Conservation (phyloP, 2,113 vertebrate species). For the Limanda limanda region DNA sequence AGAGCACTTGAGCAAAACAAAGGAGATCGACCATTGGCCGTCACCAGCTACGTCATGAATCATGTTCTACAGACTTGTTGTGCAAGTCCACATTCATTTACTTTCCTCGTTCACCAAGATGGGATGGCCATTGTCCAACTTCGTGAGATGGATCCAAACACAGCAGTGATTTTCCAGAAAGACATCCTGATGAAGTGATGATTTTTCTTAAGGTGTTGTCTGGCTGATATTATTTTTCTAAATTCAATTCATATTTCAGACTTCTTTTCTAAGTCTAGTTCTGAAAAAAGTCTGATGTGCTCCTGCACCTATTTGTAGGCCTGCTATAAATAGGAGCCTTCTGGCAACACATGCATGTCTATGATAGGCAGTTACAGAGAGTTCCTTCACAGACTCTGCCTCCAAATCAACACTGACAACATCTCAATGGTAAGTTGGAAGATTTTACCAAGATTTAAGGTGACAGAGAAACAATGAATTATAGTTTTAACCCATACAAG, state of each 20-base stretch:
- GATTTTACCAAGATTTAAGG: conserved; percentile 22
- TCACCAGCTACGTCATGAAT: conserved; percentile 35
- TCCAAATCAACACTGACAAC: conserved; percentile 73
- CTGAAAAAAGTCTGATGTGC: conserved; percentile 81
- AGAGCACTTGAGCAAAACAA: conserved; percentile 46
- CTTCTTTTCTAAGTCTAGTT: conserved; percentile 67
- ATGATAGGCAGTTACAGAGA: conserved; percentile 83
- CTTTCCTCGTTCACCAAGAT: conserved; percentile 5
- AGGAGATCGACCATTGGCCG: conserved; percentile 17
- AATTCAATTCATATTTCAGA: conserved; percentile 18
- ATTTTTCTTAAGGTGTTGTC: not conserved
- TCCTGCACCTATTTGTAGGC: conserved; percentile 84
- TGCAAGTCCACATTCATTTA: conserved; percentile 15
- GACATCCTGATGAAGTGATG: not conserved
- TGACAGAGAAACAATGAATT: conserved; percentile 26
- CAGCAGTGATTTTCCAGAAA: not conserved
- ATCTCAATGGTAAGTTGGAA: conserved; percentile 78
- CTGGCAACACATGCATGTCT: conserved; percentile 82
- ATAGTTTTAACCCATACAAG: not conserved
- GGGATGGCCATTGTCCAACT: not conserved
- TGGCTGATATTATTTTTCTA: conserved; percentile 4
- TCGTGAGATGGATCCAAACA: not conserved
- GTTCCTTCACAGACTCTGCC: conserved; percentile 70
- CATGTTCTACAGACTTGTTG: conserved; percentile 42
- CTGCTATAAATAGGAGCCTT: conserved; percentile 83